These are phyloP conservation scores for Drosophila diplacantha DNA, from an alignment of 2,888 invertebrate genomes.

Conservation along the genomic window DNA sequence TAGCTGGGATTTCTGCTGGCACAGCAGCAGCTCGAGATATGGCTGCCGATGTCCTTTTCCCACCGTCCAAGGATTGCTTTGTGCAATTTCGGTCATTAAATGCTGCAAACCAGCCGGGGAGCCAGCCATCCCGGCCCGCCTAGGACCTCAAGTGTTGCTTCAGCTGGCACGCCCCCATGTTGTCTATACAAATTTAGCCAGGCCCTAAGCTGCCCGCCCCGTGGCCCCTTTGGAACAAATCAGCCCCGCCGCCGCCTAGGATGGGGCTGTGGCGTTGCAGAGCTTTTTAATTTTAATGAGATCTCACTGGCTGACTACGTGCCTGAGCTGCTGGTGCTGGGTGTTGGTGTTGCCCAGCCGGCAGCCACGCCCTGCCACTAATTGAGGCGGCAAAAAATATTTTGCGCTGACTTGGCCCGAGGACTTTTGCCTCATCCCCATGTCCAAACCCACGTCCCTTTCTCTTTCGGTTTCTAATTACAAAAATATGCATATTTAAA, in stretches of 20 bases:
- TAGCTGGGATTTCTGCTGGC: constrained; percentile 4
- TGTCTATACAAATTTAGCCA: constrained; percentile 38
- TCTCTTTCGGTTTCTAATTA: constrained; percentile 59
- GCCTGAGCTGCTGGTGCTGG: constrained; percentile 37
- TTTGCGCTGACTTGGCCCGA: constrained; percentile 55
- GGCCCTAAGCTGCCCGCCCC: background rate
- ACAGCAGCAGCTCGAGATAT: constrained; percentile 18
- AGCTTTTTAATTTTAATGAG: constrained; percentile 71
- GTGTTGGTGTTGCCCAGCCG: constrained; percentile 37
- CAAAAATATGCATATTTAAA: constrained; percentile 69
- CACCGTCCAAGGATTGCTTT: constrained; percentile 31
- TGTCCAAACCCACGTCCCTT: background rate
- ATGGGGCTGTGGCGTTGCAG: constrained; percentile 37
- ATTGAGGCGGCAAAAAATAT: constrained; percentile 67
- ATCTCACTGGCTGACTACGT: constrained; percentile 69
- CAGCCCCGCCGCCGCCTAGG: background rate
- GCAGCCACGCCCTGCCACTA: constrained; percentile 63
- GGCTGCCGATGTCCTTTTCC: constrained; percentile 19
- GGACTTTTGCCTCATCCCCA: constrained; percentile 1
- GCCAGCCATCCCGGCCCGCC: constrained; percentile 1
- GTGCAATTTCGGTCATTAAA: constrained; percentile 48
- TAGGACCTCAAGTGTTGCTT: constrained; percentile 49
- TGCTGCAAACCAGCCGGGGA: constrained; percentile 25
- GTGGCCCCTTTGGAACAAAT: constrained; percentile 3
- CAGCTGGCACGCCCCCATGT: constrained; percentile 42